Base-by-base conservation (phyloP, 2,797 vertebrate genomes). In the Dipus sagitta region DNA sequence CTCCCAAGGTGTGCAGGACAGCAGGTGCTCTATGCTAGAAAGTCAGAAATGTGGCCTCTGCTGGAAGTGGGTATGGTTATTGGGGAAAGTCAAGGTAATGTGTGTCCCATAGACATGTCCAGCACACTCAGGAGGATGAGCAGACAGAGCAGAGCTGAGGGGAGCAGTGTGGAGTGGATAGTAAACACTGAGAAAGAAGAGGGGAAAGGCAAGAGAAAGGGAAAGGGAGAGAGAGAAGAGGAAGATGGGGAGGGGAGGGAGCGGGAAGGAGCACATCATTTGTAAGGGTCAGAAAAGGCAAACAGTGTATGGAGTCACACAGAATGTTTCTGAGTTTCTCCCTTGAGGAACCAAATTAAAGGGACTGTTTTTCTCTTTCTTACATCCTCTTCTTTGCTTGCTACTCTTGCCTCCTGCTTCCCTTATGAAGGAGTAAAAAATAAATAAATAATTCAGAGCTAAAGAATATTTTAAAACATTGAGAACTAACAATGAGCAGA, bases 1-100 rank as follows among this genome's bases (percentile, higher is more conserved):
- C 54, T 93, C 94, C 91, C 58, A 52, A 64, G 67, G 92, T 7
- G 81, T n/a, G 18, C 30, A 62, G 90, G 88, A 83, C 84, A 70
- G 94, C 88, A 86, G 92, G 83, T 85, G 24, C n/a, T 88, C 90
- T 74, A 88, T 80, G 83, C 92, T 94, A 89, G 91, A 94, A 94
- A 96, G 95, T 91, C 32, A 86, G 84, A 92, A 86, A 91, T 90
- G 88, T 38, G 76, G 65, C 94, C 72, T 74, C 82, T 72, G 64
- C 76, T 92, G 77, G 81, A 54, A 58, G 67, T 7, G 67, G 91
- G 42, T 34, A 47, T 15, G 64, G 67, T 76, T 81, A 75, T 71
- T n/a, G 68, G 75, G 34, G n/a, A 86, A 89, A 84, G n/a, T 76
- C 3, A 52, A 88, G 83, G 82, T 42, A 54, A 42, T 71, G 42